These are phyloP conservation scores for Cryptoprocta ferox DNA, from an alignment of 2,797 vertebrate species.

Conservation along the genomic window DNA sequence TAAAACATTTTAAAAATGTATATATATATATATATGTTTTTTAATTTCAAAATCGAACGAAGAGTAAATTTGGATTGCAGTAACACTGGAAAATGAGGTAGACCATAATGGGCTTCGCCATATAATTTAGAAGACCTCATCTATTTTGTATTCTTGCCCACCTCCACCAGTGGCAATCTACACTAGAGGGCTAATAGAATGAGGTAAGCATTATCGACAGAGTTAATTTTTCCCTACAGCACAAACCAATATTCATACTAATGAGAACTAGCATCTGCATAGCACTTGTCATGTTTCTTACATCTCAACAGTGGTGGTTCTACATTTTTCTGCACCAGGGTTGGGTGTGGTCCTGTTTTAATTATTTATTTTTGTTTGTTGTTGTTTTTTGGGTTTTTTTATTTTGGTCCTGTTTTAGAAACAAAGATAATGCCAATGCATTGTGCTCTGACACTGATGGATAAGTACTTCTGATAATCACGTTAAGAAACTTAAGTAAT, in stretches of 20 bases:
- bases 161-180: neutral
- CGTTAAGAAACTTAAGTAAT: neutral
- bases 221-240: neutral
- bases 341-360: neutral
- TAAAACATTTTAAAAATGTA: too few species aligned
- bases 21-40: too few species aligned
- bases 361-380: too few species aligned
- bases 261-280: neutral
- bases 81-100: neutral
- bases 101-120: neutral
- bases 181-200: neutral
- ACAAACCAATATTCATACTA: neutral
- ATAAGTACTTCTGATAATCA: neutral
- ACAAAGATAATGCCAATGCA: neutral
- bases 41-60: neutral
- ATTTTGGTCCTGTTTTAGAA: neutral
- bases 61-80: neutral
- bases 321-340: neutral
- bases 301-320: neutral
- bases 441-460: neutral
- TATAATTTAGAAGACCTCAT: neutral
- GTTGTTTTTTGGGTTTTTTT: too few species aligned
- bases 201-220: neutral
- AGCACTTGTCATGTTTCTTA: neutral
- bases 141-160: neutral